phyloP scores from a whole-genome alignment of 2,113 vertebrate species.

The Phrynocephalus versicolor region DNA sequence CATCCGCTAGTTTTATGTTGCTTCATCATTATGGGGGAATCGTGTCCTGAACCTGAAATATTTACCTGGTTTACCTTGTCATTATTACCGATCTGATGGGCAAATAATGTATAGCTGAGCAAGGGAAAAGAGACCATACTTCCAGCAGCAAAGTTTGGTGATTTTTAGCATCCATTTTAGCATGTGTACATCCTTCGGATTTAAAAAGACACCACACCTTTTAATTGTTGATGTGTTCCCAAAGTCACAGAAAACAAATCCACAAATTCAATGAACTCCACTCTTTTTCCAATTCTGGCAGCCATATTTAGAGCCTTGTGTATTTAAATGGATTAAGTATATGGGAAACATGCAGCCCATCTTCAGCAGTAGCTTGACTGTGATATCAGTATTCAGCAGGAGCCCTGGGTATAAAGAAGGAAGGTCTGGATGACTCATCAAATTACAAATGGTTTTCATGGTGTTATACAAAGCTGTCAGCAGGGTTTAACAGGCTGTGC shows the following conservation, averaged over 20 bases:
- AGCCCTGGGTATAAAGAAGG: background rate
- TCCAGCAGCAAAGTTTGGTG: constrained; percentile 20
- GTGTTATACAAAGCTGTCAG: background rate
- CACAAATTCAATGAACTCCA: background rate
- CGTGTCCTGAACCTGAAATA: constrained; percentile 41
- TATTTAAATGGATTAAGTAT: constrained; percentile 3
- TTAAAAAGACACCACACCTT: constrained; percentile 31
- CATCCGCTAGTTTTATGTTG: constrained; percentile 21
- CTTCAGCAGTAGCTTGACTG: background rate
- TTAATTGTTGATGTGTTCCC: constrained; percentile 12
- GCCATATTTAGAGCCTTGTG: background rate
- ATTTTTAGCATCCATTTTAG: constrained; percentile 43
- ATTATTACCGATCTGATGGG: background rate
- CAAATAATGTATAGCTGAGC: constrained; percentile 7
- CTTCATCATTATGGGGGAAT: constrained; percentile 43
- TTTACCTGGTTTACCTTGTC: background rate
- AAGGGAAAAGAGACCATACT: background rate
- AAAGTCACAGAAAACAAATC: background rate
- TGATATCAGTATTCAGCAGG: background rate
- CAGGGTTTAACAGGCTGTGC: background rate
- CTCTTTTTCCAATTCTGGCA: background rate
- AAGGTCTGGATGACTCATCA: background rate
- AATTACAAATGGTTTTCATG: background rate
- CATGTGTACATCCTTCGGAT: constrained; percentile 44
- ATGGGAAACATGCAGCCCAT: background rate